Conservation (phyloP, 2,797 vertebrate genomes). For the Yasuhikotakia modesta region DNA sequence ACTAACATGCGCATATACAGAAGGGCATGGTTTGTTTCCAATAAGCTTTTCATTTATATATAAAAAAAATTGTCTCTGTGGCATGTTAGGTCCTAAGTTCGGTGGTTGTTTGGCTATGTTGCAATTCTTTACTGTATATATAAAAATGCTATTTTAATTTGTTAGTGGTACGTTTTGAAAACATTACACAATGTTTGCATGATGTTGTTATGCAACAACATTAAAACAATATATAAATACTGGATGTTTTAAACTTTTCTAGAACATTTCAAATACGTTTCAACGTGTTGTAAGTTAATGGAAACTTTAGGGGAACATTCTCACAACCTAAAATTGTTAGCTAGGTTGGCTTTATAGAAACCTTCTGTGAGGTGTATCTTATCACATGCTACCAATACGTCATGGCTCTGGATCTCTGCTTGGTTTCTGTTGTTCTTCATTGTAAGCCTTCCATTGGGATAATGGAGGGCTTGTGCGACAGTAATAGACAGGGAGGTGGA, state of each 20-base stretch:
- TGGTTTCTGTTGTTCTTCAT: neutral
- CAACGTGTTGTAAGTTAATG: too few species aligned
- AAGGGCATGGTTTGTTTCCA: neutral
- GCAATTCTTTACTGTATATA: too few species aligned
- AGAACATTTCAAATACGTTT: too few species aligned
- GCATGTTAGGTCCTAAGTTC: neutral
- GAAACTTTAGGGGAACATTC: too few species aligned
- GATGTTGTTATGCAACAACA: too few species aligned
- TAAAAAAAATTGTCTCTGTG: neutral
- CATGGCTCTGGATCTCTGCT: neutral
- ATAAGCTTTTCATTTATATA: neutral
- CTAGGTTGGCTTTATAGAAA: neutral
- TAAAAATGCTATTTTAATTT: too few species aligned
- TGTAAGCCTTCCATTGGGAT: neutral
- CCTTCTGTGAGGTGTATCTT: neutral
- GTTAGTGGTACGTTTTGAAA: too few species aligned
- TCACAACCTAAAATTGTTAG: too few species aligned
- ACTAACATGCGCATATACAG: constrained; percentile 10
- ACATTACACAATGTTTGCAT: too few species aligned
- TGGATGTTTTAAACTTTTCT: too few species aligned
- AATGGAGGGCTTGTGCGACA: neutral
- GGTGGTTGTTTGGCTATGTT: neutral
- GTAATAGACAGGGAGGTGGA: too few species aligned
- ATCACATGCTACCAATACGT: neutral
- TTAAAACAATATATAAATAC: too few species aligned